Evolutionary conservation across 2,797 vertebrate species (phyloP).

Genomic region (Thaleichthys pacificus): DNA sequence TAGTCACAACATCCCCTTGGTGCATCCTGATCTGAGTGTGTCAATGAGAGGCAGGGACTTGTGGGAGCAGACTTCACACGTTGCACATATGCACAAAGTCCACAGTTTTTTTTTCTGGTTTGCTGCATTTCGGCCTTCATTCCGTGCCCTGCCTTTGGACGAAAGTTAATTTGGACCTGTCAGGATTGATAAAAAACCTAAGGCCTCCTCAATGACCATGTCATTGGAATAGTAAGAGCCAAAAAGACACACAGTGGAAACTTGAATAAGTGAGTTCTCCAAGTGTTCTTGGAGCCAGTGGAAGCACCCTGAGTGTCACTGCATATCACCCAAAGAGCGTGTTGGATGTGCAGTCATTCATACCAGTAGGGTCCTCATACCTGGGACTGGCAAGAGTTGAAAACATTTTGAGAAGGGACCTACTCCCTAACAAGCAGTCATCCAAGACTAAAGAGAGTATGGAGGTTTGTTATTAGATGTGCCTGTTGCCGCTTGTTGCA

Average conservation of each 20-base stretch:
- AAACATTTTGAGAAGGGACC: too few relatives aligned
- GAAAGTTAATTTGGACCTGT: constrained; percentile 30
- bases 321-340: not conserved
- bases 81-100: not conserved
- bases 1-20: not conserved
- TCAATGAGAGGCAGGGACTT: constrained; percentile 7
- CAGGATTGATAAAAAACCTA: constrained; percentile 41
- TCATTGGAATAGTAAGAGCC: constrained; percentile 23
- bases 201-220: constrained; percentile 33
- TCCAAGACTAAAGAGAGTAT: too few relatives aligned
- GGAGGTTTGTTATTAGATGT: too few relatives aligned
- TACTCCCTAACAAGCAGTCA: too few relatives aligned
- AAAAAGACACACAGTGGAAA: constrained; percentile 11
- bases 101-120: not conserved
- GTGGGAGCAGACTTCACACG: constrained; percentile 3
- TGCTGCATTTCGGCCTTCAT: constrained; percentile 20
- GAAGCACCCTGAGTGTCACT: constrained; percentile 9
- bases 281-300: constrained; percentile 3
- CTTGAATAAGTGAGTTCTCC: constrained; percentile 17
- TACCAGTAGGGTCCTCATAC: constrained; percentile 19
- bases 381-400: constrained; percentile 10
- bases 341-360: constrained; percentile 23
- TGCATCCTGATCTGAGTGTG: not conserved
- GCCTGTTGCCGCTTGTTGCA: not conserved
- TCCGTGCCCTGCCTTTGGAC: constrained; percentile 18